A percentile compares a stretch with the other conserved stretches of the same genome.
Conservation (phyloP, 1,140 invertebrate genomes). For the Drosophila gunungcola region DNA sequence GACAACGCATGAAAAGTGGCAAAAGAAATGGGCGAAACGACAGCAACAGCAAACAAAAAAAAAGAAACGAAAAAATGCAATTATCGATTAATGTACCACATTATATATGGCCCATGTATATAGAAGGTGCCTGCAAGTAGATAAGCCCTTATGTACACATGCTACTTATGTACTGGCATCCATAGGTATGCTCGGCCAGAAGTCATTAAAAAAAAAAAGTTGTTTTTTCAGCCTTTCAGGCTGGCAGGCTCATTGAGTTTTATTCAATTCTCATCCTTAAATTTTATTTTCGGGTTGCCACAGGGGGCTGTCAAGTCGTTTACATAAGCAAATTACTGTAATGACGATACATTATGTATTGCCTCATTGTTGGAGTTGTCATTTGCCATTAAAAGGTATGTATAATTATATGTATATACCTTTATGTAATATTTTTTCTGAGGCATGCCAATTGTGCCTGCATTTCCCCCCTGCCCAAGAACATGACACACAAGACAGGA, state of each 20-base stretch:
- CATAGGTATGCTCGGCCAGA: slow-evolving; percentile 44
- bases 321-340: slow-evolving; percentile 78
- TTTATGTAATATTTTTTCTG: slow-evolving; percentile 19
- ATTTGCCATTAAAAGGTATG: slow-evolving; percentile 54
- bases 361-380: slow-evolving; percentile 38
- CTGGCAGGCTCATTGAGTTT: slow-evolving; percentile 39
- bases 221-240: slow-evolving; percentile 20
- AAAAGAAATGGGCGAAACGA: slow-evolving; percentile 75
- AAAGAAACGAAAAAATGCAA: slow-evolving; percentile 68
- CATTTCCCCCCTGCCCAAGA: slow-evolving; percentile 3
- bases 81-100: slow-evolving; percentile 83
- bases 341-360: slow-evolving; percentile 55
- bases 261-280: slow-evolving; percentile 75
- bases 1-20: slow-evolving; percentile 77
- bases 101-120: slow-evolving; percentile 69
- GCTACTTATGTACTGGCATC: slow-evolving; percentile 31
- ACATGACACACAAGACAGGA: slow-evolving; percentile 28
- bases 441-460: slow-evolving; percentile 12
- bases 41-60: slow-evolving; percentile 11
- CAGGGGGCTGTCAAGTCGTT: slow-evolving; percentile 54
- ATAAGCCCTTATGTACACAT: slow-evolving; percentile 59
- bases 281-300: slow-evolving; percentile 35
- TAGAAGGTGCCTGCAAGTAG: slow-evolving; percentile 16
- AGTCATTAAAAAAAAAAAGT: slow-evolving; percentile 51
- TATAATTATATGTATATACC: not conserved